A percentile compares a stretch with the other conserved stretches of the same genome.
phyloP scores from a whole-genome alignment of 2,888 invertebrate genomes.

The Andrena praecox region DNA sequence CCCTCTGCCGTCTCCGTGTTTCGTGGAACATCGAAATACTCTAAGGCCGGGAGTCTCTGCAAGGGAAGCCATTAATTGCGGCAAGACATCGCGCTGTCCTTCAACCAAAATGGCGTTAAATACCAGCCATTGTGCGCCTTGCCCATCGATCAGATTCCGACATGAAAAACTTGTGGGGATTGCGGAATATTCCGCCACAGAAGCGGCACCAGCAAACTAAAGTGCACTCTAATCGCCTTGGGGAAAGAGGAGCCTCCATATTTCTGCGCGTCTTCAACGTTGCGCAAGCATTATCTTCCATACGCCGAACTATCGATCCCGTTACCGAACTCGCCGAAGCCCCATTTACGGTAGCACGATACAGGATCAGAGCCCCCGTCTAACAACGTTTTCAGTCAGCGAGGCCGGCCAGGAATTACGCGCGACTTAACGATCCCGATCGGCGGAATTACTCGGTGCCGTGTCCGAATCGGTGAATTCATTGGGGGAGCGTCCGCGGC shows the following conservation, averaged over 20 bases:
- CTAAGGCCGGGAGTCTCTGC: conserved; percentile 58
- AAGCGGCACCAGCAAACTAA: not conserved
- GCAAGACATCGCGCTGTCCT: conserved; percentile 60
- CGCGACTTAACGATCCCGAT: conserved; percentile 20
- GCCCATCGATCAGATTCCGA: conserved; percentile 25
- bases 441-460: conserved; percentile 6
- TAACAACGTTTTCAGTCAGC: conserved; percentile 21
- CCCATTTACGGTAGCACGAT: not conserved
- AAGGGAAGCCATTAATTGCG: conserved; percentile 69
- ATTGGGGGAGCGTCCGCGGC: conserved; percentile 18
- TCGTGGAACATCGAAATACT: conserved; percentile 71
- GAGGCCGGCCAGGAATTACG: conserved; percentile 11
- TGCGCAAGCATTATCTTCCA: not conserved
- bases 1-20: conserved; percentile 63
- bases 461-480: conserved; percentile 18
- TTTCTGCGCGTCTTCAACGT: not conserved
- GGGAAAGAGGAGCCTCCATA: no score
- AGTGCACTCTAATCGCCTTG: not conserved
- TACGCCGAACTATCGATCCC: no score
- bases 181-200: not conserved
- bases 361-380: not conserved
- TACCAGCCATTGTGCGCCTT: conserved; percentile 26
- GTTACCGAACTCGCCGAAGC: not conserved
- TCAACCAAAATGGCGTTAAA: conserved; percentile 62
- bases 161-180: not conserved